phyloP scores from a whole-genome alignment of 2,888 invertebrate species.

The Temnothorax ravouxi region DNA sequence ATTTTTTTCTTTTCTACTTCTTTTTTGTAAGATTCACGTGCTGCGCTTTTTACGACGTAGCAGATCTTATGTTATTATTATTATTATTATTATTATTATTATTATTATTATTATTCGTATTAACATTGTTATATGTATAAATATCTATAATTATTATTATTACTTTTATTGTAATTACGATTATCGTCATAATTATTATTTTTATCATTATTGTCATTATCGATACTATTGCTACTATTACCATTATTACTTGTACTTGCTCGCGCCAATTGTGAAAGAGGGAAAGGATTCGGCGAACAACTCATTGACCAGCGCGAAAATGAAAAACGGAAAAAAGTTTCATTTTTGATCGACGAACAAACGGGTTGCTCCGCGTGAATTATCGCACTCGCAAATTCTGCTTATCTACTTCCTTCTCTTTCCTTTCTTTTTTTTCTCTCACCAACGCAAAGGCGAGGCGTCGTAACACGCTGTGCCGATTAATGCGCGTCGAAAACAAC shows the following conservation, averaged over 20 bases:
- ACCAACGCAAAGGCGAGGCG: not conserved
- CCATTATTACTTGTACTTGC: conserved; percentile 32
- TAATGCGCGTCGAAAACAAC: conserved; percentile 23
- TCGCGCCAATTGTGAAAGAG: conserved; percentile 15
- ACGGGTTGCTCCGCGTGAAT: conserved; percentile 32
- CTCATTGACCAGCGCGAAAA: conserved; percentile 28
- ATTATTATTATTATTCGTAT: conserved; percentile 44
- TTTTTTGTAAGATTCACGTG: not conserved
- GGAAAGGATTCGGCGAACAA: conserved; percentile 23
- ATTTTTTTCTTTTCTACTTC: conserved; percentile 13
- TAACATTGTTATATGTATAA: conserved; percentile 27
- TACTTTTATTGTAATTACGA: conserved; percentile 32
- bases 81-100: conserved; percentile 21
- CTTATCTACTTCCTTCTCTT: conserved; percentile 20
- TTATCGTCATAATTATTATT: conserved; percentile 19
- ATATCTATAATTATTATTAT: conserved; percentile 36
- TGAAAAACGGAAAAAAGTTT: not conserved
- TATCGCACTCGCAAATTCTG: conserved; percentile 18
- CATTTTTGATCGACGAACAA: conserved; percentile 11
- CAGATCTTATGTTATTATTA: conserved; percentile 15
- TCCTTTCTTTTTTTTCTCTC: not conserved
- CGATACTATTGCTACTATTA: conserved; percentile 19
- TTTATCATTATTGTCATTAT: conserved; percentile 31
- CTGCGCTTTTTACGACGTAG: conserved; percentile 11
- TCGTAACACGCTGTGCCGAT: conserved; percentile 2